Base-by-base conservation (phyloP, 2,888 invertebrate genomes). In the Anarsia innoxiella region DNA sequence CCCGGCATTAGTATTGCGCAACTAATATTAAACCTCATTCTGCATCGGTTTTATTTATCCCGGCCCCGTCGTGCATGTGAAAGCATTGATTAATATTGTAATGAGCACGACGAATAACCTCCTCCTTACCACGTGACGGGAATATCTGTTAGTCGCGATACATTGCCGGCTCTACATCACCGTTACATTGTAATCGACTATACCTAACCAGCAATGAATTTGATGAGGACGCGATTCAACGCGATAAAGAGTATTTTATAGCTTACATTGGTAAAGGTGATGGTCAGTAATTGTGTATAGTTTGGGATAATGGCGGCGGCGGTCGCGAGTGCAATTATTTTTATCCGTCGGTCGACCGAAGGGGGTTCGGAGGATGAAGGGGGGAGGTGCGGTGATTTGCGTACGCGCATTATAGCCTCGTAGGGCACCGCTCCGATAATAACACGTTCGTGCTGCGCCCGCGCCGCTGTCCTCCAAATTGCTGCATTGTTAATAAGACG, bases 1-100 rank as follows among this genome's bases (percentile, higher is more conserved):
- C 59, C 65, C 49, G 42, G 51, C 56, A 65, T 68, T 66, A 66
- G 62, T 62, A 66, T 63, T 59, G 66, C 60, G 60, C 72, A 65
- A 66, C 63, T 56, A 54, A 63, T 58, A 68, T 64, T 68, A 66
- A 65, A 59, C 45, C 56, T 33, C 60, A 59, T 65, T 66, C 60
- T 59, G 65, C 61, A 50, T 51, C 59, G 59, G 57, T 56, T 61
- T 58, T 61, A 64, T 73, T 62, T 60, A 66, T 66, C 60, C 63
- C 62, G 56, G 53, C 50, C 59, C 40, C 19, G 15, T 33, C 35
- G 35, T 28, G 27, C 27, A 71, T 69, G 66, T 66, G 68, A 70
- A 57, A 64, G 67, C 73, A 72, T 74, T 77, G 70, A 79, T 78
- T 79, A 78, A 78, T 78, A 78, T 75, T 75, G 66, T 78, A 78